Evolutionary conservation across 2,888 invertebrate genomes (phyloP), one percentile per base, ranked within the genome.

Genomic region (Yponomeuta malinellus): DNA sequence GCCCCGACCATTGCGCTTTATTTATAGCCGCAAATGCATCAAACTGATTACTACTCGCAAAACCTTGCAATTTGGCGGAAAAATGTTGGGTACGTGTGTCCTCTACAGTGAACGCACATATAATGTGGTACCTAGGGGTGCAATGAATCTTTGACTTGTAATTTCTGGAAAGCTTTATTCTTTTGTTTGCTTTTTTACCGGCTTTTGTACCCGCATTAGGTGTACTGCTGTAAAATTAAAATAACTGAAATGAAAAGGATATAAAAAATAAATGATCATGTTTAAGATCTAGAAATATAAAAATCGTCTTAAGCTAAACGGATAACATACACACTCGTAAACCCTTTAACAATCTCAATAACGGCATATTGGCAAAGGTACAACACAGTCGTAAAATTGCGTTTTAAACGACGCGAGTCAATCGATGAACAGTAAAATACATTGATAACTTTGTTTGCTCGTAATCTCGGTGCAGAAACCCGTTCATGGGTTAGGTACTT

Each of bases 1-100:
- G 88, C 85, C 80, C 78, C 86, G 88, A 86, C 83, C 88, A 59
- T 12, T 12, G 52, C 52, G 52, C 52, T 59, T 90, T 91, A 91
- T 91, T 90, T 90, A 89, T 89, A 89, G 83, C 83, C 74, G 74
- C 81, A 76, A 81, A 80, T 76, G 76, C 78, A 78, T 77, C 78
- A 80, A 81, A 75, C 75, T 81, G 83, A 86, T 87, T 86, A 83
- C 78, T 76, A 78, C 78, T 78, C 76, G 79, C 79, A 78, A 76
- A 77, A 74, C 73, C 78, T 75, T 77, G 76, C 77, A 77, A 79
- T 77, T 77, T 76, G 75, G 77, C 77, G 74, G 71, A 73, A 71
- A 63, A 69, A 59, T 59, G 59, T 71, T 48, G 72, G 69, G 71
- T 71, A 70, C 52, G 1, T 59, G 15, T 59, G 52, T 59, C 52